Base-by-base conservation (phyloP, 1,140 invertebrate species). In the Oryzaephilus surinamensis region DNA sequence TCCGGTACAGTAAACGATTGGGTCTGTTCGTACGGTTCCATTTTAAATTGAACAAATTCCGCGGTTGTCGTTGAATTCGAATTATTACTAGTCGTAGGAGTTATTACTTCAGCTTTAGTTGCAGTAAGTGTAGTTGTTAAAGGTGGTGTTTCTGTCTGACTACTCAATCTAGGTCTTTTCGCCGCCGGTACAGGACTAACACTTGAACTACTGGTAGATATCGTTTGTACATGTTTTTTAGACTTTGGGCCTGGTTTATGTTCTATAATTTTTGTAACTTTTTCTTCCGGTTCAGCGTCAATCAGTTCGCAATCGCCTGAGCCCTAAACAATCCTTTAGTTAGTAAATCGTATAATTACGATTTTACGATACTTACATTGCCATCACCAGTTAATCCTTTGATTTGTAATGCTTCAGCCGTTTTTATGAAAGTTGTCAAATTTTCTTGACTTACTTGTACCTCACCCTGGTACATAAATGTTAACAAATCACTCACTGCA, bases 391-490 rank as follows among this genome's bases (percentile, higher is more conserved):
- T 80, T 54, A 88, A 70, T 56, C 84, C 84, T 72, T 86, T 86
- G 49, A 89, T 79, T 70, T 85, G 80, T 52, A 89, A 71, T 51
- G 80, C 79, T 69, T 88, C 81, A 45, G 84, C 84, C 52, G 83
- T 81, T 70, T 83, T 86, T 54, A 89, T 74, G 62, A 89, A 85
- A 39, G 77, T 76, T 41, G 78, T 73, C 58, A 89, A 71, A 51
- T 86, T 81, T 58, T 86, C 81, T 66, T 87, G 81, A 53, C 76
- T 79, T 51, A 88, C 79, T 68, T 85, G 85, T 32, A 87, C 83
- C 70, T 87, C 82, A 46, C 84, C 84, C 66, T 80, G 77, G 59
- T 89, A 89, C 79, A 89, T 87, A 63, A 88, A 89, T 56, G 82
- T 78, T 52, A 89, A 71, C 51, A 88, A 71, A 62, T 83, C 77